Evolutionary conservation across 2,113 vertebrate genomes (phyloP).

Genomic region (Neofelis nebulosa): DNA sequence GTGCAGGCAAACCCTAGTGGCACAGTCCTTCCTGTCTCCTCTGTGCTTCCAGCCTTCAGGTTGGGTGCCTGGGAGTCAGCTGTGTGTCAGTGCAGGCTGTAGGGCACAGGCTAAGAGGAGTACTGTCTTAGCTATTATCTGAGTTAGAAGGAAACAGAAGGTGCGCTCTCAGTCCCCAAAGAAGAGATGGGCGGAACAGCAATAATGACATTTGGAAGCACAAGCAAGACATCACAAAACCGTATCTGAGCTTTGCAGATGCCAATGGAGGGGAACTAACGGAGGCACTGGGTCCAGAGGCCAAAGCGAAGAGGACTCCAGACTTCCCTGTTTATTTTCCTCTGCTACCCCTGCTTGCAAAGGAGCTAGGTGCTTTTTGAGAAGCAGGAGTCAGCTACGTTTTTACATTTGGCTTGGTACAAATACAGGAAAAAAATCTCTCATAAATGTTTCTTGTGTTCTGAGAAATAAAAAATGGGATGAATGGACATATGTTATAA

Average conservation of each 20-base stretch:
- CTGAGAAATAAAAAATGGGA: constrained; percentile 25
- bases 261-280: background rate
- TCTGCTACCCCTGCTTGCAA: background rate
- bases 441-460: constrained; percentile 39
- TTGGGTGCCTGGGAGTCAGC: background rate
- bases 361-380: background rate
- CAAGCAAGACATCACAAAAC: background rate
- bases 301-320: background rate
- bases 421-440: background rate
- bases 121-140: background rate
- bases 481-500: background rate
- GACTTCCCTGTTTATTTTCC: background rate
- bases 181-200: background rate
- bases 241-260: rapidly evolving
- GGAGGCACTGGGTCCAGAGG: no score
- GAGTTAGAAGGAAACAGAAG: background rate
- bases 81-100: rapidly evolving
- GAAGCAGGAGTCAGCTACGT: background rate
- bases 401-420: constrained; percentile 25
- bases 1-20: background rate
- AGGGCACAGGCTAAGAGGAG: background rate
- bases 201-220: background rate
- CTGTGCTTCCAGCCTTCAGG: background rate
- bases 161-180: background rate
- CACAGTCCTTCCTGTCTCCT: background rate